Evolutionary conservation across 2,888 invertebrate genomes (phyloP), one percentile per base, ranked within the genome.

Genomic region (Seira ritae): DNA sequence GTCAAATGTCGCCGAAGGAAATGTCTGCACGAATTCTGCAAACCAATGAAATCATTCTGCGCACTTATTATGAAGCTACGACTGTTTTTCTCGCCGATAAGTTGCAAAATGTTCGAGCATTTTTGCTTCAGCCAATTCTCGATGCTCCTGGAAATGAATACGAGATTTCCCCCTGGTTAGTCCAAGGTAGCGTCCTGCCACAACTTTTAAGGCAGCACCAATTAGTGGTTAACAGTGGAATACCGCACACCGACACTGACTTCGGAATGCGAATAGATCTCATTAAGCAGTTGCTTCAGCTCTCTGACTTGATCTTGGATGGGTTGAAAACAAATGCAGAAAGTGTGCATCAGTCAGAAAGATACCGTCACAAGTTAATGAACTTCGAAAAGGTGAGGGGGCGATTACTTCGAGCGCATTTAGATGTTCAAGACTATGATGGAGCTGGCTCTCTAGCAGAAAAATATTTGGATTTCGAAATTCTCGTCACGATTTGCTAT

Each of bases 381-480:
- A 81, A 90, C 80, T 88, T 89, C 66, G 87, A 89, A 65, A 84
- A 85, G 8, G 70, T 83, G 10, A 82, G 89, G 10, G 77, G 76
- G 15, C 74, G 81, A 17, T 83, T 88, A 8, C 68, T 89, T 4
- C 78, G 84, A 19, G 73, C 85, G 90, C 55, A 90, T 96, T 95
- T 97, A 85, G 93, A 94, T 31, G 94, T 94, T 87, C 94, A 94
- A 1, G 95, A 96, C 90, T 94, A 93, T 88, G 96, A 97, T 90
- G 93, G 94, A 80, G 97, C 97, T 8, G 94, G 95, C 0, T 94
- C 94, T 88, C 91, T 98, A 66, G 97, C 96, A 0, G 98, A 98
- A 91, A 97, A 97, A 91, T 98, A 96, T 91, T 92, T 94, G 62
- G 97, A 98, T 91, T 97, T 96, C 90, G 95, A 95, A 88, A 93